phyloP scores from a whole-genome alignment of 1,140 invertebrate genomes.

The Apis mellifera region Amel_HAv3.1 CM009932.2:6038501-6039000 shows the following conservation, averaged over 20 bases:
- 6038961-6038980: background rate
- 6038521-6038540: slow-evolving; percentile 2
- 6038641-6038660: background rate
- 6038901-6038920: slow-evolving; percentile 17
- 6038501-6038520: background rate
- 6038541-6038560: background rate
- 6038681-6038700: too few species aligned
- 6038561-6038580: background rate
- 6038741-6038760: too few species aligned
- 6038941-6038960: slow-evolving; percentile 3
- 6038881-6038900: slow-evolving; percentile 23
- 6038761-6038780: too few species aligned
- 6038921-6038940: slow-evolving; percentile 17
- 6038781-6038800: too few species aligned
- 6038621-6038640: background rate
- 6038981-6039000: slow-evolving; percentile 28
- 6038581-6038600: background rate
- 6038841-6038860: background rate
- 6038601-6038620: background rate
- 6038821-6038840: background rate
- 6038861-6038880: background rate
- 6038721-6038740: too few species aligned
- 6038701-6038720: too few species aligned
- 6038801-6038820: too few species aligned
- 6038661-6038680: background rate